Conservation (phyloP, 2,888 invertebrate genomes). For the Ischnura elegans region DNA sequence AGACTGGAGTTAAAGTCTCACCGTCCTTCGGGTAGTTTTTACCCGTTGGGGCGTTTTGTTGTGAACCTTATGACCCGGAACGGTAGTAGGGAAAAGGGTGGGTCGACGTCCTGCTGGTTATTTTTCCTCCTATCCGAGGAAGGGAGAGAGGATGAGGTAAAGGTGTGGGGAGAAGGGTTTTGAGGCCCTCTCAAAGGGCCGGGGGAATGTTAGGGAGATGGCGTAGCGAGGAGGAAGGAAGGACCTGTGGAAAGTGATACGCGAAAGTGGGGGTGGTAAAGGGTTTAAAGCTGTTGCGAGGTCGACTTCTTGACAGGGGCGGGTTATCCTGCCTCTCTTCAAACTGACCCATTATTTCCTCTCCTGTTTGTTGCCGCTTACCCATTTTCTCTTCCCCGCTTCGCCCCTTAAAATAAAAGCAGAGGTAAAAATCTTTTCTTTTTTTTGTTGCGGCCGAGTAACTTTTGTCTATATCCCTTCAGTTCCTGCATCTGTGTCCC, state of each 20-base stretch:
- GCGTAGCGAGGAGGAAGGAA: background rate
- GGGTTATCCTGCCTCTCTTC: background rate
- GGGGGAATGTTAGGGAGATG: background rate
- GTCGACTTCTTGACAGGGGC: background rate
- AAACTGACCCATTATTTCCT: conserved; percentile 18
- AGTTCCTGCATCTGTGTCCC: too few relatives aligned
- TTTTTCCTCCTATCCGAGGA: too few relatives aligned
- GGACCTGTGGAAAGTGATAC: background rate
- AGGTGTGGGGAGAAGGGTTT: too few relatives aligned
- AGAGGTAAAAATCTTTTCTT: too few relatives aligned
- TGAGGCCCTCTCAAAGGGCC: background rate
- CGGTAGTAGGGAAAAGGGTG: background rate
- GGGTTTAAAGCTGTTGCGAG: background rate
- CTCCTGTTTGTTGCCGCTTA: background rate
- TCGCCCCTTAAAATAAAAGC: background rate
- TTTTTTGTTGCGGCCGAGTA: too few relatives aligned
- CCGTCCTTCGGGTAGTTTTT: background rate
- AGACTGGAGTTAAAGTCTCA: too few relatives aligned
- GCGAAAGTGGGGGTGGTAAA: background rate
- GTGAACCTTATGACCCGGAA: background rate
- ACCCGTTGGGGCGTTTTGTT: background rate
- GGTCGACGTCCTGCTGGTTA: background rate
- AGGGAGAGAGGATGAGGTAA: background rate
- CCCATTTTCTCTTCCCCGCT: background rate
- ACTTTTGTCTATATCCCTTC: too few relatives aligned